phyloP scores from a whole-genome alignment of 2,888 invertebrate species.

The Hydrotaea diabolus region DNA sequence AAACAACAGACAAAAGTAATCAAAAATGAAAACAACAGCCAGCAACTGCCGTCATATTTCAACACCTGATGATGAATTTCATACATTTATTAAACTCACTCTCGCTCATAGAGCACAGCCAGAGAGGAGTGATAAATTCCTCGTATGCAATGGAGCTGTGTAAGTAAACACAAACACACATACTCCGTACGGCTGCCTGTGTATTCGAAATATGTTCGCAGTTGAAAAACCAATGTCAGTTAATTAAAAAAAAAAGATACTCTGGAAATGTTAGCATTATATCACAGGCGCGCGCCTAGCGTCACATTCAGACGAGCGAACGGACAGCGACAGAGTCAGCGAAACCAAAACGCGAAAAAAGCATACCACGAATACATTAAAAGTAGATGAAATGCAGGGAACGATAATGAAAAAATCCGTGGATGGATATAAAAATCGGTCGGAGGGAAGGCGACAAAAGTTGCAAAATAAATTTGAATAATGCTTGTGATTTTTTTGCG shows the following conservation, averaged over 20 bases:
- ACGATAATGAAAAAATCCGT: slow-evolving; percentile 49
- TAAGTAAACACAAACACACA: background rate
- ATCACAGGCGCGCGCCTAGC: background rate
- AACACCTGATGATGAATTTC: slow-evolving; percentile 53
- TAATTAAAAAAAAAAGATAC: slow-evolving; percentile 43
- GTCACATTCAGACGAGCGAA: background rate
- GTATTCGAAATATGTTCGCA: background rate
- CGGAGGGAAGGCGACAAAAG: slow-evolving; percentile 3
- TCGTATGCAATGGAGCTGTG: background rate
- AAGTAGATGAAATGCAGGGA: slow-evolving; percentile 4
- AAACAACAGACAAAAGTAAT: slow-evolving; percentile 43
- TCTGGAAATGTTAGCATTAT: slow-evolving; percentile 15
- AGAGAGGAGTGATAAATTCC: background rate
- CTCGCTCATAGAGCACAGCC: background rate
- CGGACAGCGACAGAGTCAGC: background rate
- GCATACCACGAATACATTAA: slow-evolving; percentile 15
- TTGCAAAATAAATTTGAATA: slow-evolving; percentile 53
- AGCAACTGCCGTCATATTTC: slow-evolving; percentile 37
- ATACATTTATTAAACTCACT: slow-evolving; percentile 28
- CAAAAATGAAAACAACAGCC: slow-evolving; percentile 23
- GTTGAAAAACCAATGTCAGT: slow-evolving; percentile 35
- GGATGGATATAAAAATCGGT: slow-evolving; percentile 8
- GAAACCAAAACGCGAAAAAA: background rate
- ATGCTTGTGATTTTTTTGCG: slow-evolving; percentile 48
- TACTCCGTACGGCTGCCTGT: background rate